These are phyloP conservation scores for Aphrocallistes beatrix DNA, from an alignment of 37 sponge, comb jelly and placozoan species.

Conservation along the genomic window DNA sequence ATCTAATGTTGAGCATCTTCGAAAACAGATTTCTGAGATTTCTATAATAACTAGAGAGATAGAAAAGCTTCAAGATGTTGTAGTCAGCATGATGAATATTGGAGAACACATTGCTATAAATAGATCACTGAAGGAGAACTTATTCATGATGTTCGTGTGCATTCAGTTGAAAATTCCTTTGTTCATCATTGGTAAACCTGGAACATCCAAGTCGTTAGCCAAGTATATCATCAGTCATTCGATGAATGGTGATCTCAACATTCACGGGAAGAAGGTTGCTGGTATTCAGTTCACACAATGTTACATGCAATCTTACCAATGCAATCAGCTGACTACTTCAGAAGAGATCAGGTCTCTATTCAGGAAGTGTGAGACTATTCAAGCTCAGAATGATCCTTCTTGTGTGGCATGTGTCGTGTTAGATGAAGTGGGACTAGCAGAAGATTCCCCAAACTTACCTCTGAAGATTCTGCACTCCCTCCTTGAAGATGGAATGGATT, in stretches of 20 bases:
- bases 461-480: constrained; percentile 36
- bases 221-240: neutral
- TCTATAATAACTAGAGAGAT: constrained; percentile 4
- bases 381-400: neutral
- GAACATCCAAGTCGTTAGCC: constrained; percentile 32
- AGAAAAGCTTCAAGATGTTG: neutral
- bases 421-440: constrained; percentile 35
- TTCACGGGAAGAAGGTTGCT: constrained; percentile 42
- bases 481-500: constrained; percentile 11
- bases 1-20: neutral
- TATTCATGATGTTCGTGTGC: constrained; percentile 47
- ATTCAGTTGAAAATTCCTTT: constrained; percentile 39
- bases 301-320: constrained; percentile 29
- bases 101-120: constrained; percentile 26
- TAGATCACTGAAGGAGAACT: constrained; percentile 28
- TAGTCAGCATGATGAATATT: constrained; percentile 23
- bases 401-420: constrained; percentile 23
- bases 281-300: neutral
- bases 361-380: neutral
- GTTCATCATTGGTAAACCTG: constrained; percentile 41
- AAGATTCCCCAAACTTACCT: constrained; percentile 33
- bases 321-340: constrained; percentile 20
- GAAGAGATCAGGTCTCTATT: neutral
- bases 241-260: constrained; percentile 26
- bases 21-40: neutral